Percentiles rank a stretch among this genome's conserved stretches.
These are phyloP conservation scores for Aplysina aerophoba DNA, from an alignment of 37 sponge, comb jelly and placozoan species.

Conservation along the genomic window DNA sequence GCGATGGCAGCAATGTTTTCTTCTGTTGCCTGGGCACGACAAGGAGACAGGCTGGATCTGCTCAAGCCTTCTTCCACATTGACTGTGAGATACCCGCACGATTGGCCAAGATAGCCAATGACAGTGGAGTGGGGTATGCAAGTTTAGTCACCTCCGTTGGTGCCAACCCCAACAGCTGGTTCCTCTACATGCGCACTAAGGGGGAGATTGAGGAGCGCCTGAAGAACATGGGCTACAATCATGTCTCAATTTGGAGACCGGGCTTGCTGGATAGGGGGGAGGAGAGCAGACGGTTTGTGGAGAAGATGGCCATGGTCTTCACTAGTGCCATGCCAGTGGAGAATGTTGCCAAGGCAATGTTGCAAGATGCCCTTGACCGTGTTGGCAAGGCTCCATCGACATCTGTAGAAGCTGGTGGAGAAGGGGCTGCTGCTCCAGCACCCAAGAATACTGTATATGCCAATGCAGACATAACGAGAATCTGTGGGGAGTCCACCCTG, in stretches of 20 bases:
- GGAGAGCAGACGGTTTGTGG: slow-evolving; percentile 45
- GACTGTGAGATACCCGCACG: slow-evolving; percentile 73
- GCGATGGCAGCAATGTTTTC: slow-evolving; percentile 69
- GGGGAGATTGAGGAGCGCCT: slow-evolving; percentile 67
- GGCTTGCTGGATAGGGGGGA: slow-evolving; percentile 67
- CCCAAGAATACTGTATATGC: not conserved
- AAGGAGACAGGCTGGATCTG: slow-evolving; percentile 70
- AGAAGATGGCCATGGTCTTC: slow-evolving; percentile 54
- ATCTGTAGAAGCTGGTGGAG: not conserved
- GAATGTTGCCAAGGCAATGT: slow-evolving; percentile 59
- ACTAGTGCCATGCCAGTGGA: slow-evolving; percentile 33
- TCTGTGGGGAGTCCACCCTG: not conserved
- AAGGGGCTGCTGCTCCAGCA: not conserved
- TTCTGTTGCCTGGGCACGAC: slow-evolving; percentile 85
- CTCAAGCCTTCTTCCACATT: slow-evolving; percentile 72
- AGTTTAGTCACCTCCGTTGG: slow-evolving; percentile 71
- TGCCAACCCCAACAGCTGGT: slow-evolving; percentile 75
- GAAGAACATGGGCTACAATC: slow-evolving; percentile 41
- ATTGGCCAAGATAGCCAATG: slow-evolving; percentile 63
- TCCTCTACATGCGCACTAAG: slow-evolving; percentile 75
- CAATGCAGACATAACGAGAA: slow-evolving; percentile 15
- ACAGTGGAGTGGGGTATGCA: slow-evolving; percentile 67
- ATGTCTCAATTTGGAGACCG: slow-evolving; percentile 65
- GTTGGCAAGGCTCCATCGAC: not conserved
- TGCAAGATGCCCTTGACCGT: slow-evolving; percentile 54